Conservation (phyloP, 2,113 vertebrate genomes). For the Falco punctatus region DNA sequence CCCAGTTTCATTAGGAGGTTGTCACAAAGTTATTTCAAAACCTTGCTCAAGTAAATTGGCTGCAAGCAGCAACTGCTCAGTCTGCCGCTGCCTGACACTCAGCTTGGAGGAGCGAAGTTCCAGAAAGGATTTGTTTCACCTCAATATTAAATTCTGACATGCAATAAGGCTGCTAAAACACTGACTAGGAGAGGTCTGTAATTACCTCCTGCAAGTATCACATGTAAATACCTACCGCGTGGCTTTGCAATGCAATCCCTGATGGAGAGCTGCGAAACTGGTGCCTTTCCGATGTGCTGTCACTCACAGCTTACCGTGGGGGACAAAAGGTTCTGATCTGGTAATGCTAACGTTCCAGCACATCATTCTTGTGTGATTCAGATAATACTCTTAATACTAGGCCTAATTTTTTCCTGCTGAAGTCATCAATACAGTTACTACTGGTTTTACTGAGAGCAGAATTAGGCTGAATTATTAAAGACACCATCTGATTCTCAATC, state of each 20-base stretch:
- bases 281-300: background rate
- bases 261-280: background rate
- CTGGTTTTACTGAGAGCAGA: background rate
- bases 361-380: background rate
- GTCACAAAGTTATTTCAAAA: conserved; percentile 19
- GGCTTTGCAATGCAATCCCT: background rate
- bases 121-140: background rate
- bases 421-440: background rate
- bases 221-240: background rate
- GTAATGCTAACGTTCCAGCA: background rate
- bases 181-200: background rate
- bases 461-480: background rate
- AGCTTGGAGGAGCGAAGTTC: background rate
- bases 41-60: background rate
- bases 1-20: background rate
- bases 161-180: background rate
- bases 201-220: background rate
- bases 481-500: background rate
- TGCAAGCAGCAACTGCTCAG: background rate
- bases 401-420: background rate
- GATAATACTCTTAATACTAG: too few species aligned
- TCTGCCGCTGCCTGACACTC: background rate
- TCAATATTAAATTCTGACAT: background rate
- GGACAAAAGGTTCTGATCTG: background rate
- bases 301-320: background rate